A percentile compares a stretch with the other conserved stretches of the same genome.
These are phyloP conservation scores for Neotoxoptera formosana DNA, from an alignment of 1,140 invertebrate species.

Conservation along the genomic window DNA sequence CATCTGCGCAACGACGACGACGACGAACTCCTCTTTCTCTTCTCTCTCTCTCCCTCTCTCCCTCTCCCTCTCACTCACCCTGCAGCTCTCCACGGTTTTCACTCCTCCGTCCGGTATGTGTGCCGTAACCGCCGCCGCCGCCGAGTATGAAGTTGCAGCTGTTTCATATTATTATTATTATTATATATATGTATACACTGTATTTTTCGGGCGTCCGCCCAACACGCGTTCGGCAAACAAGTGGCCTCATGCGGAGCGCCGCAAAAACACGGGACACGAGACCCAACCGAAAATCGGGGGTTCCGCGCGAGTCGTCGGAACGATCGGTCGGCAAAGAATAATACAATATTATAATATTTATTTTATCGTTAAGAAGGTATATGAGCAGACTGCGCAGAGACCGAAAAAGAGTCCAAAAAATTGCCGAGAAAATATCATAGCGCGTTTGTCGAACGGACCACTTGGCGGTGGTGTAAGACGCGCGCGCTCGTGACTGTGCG, in stretches of 20 bases:
- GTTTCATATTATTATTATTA: too few species aligned
- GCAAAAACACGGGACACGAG: slow-evolving; percentile 4
- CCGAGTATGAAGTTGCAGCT: slow-evolving; percentile 19
- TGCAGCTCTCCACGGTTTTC: not conserved
- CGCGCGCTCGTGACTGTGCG: not conserved
- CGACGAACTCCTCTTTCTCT: not conserved
- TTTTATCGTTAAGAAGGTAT: too few species aligned
- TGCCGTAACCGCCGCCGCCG: slow-evolving; percentile 1
- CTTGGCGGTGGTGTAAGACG: not conserved
- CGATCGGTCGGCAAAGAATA: not conserved
- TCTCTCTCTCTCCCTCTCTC: not conserved
- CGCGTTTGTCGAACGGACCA: not conserved
- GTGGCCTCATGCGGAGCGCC: slow-evolving; percentile 28
- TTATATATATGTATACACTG: not conserved
- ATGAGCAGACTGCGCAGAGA: too few species aligned
- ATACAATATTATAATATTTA: too few species aligned
- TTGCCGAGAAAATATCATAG: not conserved
- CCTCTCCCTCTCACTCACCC: not conserved
- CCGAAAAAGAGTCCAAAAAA: not conserved
- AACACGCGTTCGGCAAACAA: slow-evolving; percentile 41
- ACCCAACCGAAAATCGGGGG: not conserved
- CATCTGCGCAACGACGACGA: slow-evolving; percentile 36
- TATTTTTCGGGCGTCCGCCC: slow-evolving; percentile 35
- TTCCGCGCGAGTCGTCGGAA: not conserved
- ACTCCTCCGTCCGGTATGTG: slow-evolving; percentile 35